These are phyloP conservation scores for Semotilus atromaculatus DNA, from an alignment of 2,797 vertebrate species.

Conservation along the genomic window DNA sequence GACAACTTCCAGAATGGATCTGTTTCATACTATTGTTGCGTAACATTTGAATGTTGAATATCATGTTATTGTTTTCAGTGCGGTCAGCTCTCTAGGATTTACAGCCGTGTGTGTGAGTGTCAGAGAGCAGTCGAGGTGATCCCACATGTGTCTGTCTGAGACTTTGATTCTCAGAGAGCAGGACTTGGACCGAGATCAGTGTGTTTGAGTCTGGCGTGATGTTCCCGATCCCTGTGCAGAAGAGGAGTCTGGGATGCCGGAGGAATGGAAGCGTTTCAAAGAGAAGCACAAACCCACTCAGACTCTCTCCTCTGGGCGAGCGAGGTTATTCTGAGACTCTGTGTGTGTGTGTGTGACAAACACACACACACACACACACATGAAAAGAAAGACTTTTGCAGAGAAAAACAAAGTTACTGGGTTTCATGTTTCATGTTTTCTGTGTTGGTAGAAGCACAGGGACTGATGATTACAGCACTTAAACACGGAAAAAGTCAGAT, in stretches of 20 bases:
- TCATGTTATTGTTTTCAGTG: neutral
- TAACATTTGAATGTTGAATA: neutral
- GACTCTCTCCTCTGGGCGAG: neutral
- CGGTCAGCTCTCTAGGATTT: neutral
- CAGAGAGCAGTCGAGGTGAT: neutral
- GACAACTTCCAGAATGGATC: neutral
- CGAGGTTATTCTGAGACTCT: too few relatives aligned
- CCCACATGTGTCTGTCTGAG: neutral
- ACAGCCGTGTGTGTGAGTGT: neutral
- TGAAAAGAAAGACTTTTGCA: too few relatives aligned
- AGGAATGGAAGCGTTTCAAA: slow-evolving; percentile 50
- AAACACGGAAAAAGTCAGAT: too few relatives aligned
- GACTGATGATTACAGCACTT: too few relatives aligned
- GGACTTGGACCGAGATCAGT: slow-evolving; percentile 31
- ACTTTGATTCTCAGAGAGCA: neutral
- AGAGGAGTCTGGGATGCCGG: slow-evolving; percentile 33
- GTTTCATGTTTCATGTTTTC: too few relatives aligned
- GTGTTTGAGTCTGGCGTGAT: slow-evolving; percentile 16
- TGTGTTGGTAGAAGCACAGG: too few relatives aligned
- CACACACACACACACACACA: too few relatives aligned
- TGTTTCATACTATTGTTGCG: neutral
- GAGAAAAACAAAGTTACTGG: too few relatives aligned
- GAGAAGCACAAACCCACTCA: slow-evolving; percentile 24
- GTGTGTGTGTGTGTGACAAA: too few relatives aligned
- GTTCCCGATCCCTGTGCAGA: slow-evolving; percentile 6